Conservation (phyloP, 2,113 vertebrate species). For the Nyctereutes procyonoides region DNA sequence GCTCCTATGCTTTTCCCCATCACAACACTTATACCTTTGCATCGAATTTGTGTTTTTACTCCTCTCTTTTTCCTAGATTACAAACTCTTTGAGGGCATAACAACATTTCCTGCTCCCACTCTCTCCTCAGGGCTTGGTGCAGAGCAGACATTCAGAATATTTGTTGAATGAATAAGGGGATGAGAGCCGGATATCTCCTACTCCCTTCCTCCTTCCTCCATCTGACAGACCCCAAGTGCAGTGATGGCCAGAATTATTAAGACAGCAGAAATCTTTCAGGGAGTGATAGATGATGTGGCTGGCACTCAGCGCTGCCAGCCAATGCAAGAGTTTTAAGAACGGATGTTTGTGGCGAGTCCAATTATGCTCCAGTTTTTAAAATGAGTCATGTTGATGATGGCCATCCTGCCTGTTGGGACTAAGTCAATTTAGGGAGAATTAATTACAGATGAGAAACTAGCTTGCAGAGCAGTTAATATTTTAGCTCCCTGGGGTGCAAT, state of each 20-base stretch:
- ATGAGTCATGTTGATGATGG: conserved; percentile 69
- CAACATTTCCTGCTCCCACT: not conserved
- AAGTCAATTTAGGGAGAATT: conserved; percentile 77
- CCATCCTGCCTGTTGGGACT: conserved; percentile 68
- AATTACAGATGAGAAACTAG: conserved; percentile 73
- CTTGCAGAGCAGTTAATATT: conserved; percentile 69
- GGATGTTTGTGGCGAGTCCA: conserved; percentile 62
- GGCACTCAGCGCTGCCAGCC: conserved; percentile 45
- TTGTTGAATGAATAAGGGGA: not conserved
- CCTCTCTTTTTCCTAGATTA: no score
- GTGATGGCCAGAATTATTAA: conserved; percentile 38
- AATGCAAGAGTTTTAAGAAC: conserved; percentile 8
- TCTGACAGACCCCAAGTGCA: conserved; percentile 30
- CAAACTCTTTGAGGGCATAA: not conserved
- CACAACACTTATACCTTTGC: not conserved
- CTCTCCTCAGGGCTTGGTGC: not conserved
- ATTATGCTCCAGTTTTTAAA: conserved; percentile 51
- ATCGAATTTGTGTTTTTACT: not conserved
- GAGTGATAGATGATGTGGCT: conserved; percentile 50
- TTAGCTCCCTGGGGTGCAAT: conserved; percentile 71
- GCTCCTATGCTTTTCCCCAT: not conserved
- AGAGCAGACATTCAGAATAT: not conserved
- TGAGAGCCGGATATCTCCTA: not conserved
- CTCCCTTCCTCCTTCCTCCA: rapidly evolving
- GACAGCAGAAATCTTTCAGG: conserved; percentile 55